These are phyloP conservation scores for Acanthisitta chloris DNA, from an alignment of 2,113 vertebrate genomes.

Conservation along the genomic window DNA sequence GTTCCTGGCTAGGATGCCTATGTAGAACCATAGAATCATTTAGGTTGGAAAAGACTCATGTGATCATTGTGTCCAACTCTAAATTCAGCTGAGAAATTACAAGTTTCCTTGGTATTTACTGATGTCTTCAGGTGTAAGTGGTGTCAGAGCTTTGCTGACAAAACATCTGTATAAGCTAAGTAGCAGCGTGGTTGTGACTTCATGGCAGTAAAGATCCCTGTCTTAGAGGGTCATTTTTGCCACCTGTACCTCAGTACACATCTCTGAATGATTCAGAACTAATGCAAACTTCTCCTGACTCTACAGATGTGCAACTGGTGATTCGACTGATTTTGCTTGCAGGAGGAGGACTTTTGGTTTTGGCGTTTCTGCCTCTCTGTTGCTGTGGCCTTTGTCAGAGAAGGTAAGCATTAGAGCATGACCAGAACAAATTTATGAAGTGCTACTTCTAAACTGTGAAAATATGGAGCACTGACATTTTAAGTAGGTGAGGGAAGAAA, in stretches of 20 bases:
- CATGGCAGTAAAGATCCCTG: neutral
- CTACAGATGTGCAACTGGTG: slow-evolving; percentile 47
- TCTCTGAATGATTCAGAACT: neutral
- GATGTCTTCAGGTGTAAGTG: neutral
- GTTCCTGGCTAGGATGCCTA: neutral
- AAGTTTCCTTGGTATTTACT: neutral
- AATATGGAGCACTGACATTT: neutral
- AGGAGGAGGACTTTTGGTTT: neutral
- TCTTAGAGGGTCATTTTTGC: neutral
- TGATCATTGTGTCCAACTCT: neutral
- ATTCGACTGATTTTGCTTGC: slow-evolving; percentile 32
- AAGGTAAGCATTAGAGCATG: slow-evolving; percentile 45
- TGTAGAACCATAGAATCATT: neutral
- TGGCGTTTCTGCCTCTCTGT: slow-evolving; percentile 48
- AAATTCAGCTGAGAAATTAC: neutral
- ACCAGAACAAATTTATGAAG: neutral
- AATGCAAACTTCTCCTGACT: slow-evolving; percentile 26
- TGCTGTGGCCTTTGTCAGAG: slow-evolving; percentile 19
- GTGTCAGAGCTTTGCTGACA: neutral
- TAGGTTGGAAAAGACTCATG: neutral
- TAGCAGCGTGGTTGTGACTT: neutral
- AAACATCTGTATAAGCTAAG: neutral
- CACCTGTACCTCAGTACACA: neutral
- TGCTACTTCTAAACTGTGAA: neutral
- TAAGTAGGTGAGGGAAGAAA: neutral